Evolutionary conservation across 2,113 vertebrate species (phyloP), one percentile per base, ranked within the genome.

Genomic region (Phalacrocorax pelagicus): DNA sequence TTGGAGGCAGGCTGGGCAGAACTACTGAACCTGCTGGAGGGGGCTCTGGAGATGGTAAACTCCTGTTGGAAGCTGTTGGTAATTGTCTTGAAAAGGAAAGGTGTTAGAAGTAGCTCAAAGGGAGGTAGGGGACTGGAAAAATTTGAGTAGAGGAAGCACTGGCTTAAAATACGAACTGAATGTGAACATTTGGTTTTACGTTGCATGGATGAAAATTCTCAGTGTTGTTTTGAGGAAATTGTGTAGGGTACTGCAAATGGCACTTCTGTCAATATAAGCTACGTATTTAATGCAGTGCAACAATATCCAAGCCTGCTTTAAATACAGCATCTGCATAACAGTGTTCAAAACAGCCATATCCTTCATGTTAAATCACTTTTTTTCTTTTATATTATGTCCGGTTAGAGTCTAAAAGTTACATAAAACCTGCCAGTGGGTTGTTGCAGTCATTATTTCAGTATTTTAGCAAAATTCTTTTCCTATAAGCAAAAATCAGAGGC

Each of bases 401-500:
- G 4, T 49, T 52, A 30, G 42, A 22, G 6, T 83, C n/a, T 62
- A 26, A 71, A 88, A 63, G 46, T 73, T 81, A 51, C 1, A 3
- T 63, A 81, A 91, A 92, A 46, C 29, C 46, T 61, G 15, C 34
- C 54, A 65, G n/a, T 44, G 32, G 44, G 34, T 67, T 74, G 42
- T 65, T 52, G 34, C 30, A 55, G 55, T 61, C 27, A 10, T 82
- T 80, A 61, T 67, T 85, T 75, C 54, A 38, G 34, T 75, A 46
- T 73, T 95, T 92, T 82, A 72, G 62, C 15, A 73, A 58, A 72
- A 85, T 69, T 80, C 8, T 74, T 89, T 69, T 90, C 66, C 66
- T 87, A 49, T 75, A 85, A 96, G 66, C 78, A 80, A 90, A 78
- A 95, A 88, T 92, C 78, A 95, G 85, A 87, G 70, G 30, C 58